phyloP scores from a whole-genome alignment of 2,888 invertebrate genomes.

The Drosophila mercatorum region DNA sequence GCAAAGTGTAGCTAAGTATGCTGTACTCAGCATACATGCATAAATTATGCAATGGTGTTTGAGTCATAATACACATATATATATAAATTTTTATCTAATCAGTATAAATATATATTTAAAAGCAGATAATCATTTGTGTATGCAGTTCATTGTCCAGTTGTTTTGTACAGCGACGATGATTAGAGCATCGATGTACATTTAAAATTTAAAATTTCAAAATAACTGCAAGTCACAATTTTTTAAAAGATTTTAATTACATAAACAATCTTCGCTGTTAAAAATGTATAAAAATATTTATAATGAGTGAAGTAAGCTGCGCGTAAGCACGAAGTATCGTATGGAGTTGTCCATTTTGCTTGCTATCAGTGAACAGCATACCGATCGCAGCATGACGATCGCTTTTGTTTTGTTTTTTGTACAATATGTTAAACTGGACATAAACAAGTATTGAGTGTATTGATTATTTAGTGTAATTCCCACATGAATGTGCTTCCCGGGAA shows the following conservation, averaged over 20 bases:
- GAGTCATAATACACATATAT: background rate
- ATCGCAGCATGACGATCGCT: constrained; percentile 21
- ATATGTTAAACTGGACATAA: constrained; percentile 5
- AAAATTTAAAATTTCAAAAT: too few relatives aligned
- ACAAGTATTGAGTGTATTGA: constrained; percentile 12
- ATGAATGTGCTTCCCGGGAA: constrained; percentile 28
- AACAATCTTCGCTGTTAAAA: background rate
- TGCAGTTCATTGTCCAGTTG: background rate
- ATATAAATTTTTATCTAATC: background rate
- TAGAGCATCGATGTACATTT: too few relatives aligned
- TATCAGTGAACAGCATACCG: constrained; percentile 33
- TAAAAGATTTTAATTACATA: too few relatives aligned
- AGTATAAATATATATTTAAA: background rate
- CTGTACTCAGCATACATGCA: background rate
- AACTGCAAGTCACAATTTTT: too few relatives aligned
- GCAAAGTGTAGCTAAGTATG: background rate
- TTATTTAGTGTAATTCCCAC: constrained; percentile 16
- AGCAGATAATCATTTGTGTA: background rate
- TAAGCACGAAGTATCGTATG: background rate
- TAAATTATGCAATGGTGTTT: background rate
- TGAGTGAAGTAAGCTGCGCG: too few relatives aligned
- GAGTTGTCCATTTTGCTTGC: background rate
- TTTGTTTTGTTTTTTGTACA: constrained; percentile 31
- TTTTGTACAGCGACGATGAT: too few relatives aligned
- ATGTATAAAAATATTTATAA: too few relatives aligned